phyloP scores from a whole-genome alignment of 2,797 vertebrate genomes.

The Acridotheres tristis region DNA sequence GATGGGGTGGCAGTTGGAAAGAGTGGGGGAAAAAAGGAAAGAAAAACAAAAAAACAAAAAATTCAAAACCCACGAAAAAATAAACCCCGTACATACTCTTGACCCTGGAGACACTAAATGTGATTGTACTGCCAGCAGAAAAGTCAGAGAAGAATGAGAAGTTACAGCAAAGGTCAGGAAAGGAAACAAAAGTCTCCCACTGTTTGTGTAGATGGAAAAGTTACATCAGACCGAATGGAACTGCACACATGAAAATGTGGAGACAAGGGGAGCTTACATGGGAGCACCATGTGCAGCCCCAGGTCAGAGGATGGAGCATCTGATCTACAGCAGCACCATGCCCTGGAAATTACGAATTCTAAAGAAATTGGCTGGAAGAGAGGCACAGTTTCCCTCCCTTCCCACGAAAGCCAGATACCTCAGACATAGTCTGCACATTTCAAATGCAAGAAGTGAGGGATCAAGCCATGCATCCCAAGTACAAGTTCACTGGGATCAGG shows the following conservation, averaged over 20 bases:
- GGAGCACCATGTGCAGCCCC: background rate
- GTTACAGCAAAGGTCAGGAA: background rate
- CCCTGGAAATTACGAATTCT: background rate
- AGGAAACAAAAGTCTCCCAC: background rate
- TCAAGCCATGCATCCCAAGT: background rate
- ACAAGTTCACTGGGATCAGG: background rate
- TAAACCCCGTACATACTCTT: background rate
- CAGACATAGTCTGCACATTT: background rate
- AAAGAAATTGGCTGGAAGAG: background rate
- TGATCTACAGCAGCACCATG: background rate
- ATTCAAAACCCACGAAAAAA: background rate
- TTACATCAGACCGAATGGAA: background rate
- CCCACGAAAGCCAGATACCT: background rate
- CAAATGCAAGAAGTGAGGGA: background rate
- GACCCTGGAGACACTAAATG: background rate
- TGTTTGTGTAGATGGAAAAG: background rate
- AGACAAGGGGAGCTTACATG: background rate
- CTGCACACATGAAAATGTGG: accelerated
- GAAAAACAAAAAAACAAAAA: background rate
- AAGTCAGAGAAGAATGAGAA: background rate
- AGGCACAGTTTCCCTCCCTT: background rate
- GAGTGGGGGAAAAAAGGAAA: background rate
- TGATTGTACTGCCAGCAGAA: background rate
- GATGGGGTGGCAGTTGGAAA: constrained; percentile 31
- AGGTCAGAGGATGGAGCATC: background rate